A percentile compares a stretch with the other conserved stretches of the same genome.
These are phyloP conservation scores for Drosophila watanabei DNA, from an alignment of 1,140 invertebrate genomes.

Conservation along the genomic window DNA sequence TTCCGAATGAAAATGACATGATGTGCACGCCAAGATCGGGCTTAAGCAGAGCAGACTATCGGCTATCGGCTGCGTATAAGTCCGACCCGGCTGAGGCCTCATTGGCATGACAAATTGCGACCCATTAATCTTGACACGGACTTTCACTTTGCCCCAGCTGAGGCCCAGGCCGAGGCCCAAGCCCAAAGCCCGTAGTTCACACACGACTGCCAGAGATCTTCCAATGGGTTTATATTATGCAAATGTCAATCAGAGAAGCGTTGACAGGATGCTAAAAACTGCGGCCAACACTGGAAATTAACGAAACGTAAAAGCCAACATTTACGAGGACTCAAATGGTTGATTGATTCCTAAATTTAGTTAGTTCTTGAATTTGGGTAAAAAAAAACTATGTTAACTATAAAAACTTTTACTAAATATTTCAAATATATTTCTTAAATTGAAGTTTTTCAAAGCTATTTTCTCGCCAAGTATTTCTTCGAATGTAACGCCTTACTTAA, in stretches of 20 bases:
- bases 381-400: no score
- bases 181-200: slow-evolving; percentile 35
- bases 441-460: neutral
- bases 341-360: no score
- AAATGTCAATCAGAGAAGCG: slow-evolving; percentile 71
- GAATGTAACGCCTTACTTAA: slow-evolving; percentile 19
- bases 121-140: slow-evolving; percentile 79
- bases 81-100: slow-evolving; percentile 25
- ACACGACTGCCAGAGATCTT: slow-evolving; percentile 24
- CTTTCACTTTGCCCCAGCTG: slow-evolving; percentile 69
- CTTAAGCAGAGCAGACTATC: slow-evolving; percentile 39
- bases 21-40: slow-evolving; percentile 67
- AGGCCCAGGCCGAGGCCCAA: slow-evolving; percentile 19
- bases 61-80: slow-evolving; percentile 31
- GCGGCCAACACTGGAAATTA: slow-evolving; percentile 11
- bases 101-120: slow-evolving; percentile 75
- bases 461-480: slow-evolving; percentile 4
- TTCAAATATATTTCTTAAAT: neutral
- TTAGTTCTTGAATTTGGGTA: neutral
- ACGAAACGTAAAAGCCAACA: no score
- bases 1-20: slow-evolving; percentile 80
- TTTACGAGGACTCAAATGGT: neutral
- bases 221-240: slow-evolving; percentile 56
- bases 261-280: slow-evolving; percentile 65
- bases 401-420: neutral